Percentiles rank a stretch among this genome's conserved stretches.
Conservation (phyloP, 23 tunicate species). For the Trididemnum clinides region DNA sequence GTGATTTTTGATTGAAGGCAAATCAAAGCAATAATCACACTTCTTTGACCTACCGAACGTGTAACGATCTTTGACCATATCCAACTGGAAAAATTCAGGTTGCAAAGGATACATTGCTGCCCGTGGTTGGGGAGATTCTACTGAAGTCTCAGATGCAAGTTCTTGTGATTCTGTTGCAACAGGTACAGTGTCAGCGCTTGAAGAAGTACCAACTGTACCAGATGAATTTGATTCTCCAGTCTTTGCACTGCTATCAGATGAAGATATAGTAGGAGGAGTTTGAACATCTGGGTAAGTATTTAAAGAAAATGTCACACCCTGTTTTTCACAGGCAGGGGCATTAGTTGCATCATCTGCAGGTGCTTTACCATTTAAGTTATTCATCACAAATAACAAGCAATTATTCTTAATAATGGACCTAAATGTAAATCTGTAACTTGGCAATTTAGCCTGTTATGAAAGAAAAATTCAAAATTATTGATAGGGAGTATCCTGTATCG, state of each 20-base stretch:
- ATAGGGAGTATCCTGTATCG: no score
- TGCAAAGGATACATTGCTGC: conserved; percentile 54
- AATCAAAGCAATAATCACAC: conserved; percentile 67
- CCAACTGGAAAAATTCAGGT: conserved; percentile 37
- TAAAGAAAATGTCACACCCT: no score
- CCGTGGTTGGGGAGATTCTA: background rate
- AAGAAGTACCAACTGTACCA: conserved; percentile 28
- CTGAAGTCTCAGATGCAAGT: conserved; percentile 33
- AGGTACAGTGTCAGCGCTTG: conserved; percentile 69
- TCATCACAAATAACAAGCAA: no score
- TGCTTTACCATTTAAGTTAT: no score
- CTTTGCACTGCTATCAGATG: conserved; percentile 31
- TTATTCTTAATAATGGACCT: no score
- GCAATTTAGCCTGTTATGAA: no score
- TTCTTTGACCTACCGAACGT: conserved; percentile 64
- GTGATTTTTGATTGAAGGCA: conserved; percentile 55
- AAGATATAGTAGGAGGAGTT: background rate
- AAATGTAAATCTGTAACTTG: no score
- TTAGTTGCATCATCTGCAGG: no score
- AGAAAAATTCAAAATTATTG: no score
- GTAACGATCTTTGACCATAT: conserved; percentile 46
- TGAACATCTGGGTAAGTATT: no score
- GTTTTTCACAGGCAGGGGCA: no score
- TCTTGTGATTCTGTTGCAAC: conserved; percentile 28
- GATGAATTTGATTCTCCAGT: no score